Percentiles rank a stretch among this genome's conserved stretches.
Conservation (phyloP, 2,888 invertebrate species). For the Onchidella celtica region DNA sequence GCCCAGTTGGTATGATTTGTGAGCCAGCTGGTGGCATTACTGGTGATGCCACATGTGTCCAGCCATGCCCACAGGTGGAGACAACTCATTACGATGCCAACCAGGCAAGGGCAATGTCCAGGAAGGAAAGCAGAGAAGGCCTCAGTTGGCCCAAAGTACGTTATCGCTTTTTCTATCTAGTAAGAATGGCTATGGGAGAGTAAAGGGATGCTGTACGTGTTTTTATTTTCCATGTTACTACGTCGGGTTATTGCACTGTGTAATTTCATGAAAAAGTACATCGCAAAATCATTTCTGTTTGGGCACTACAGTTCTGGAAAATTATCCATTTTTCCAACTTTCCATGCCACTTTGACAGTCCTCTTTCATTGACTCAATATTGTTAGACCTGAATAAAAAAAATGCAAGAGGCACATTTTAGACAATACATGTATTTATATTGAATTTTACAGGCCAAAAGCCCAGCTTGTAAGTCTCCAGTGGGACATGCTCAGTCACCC, state of each 20-base stretch:
- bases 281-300: not conserved
- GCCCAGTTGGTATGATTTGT: constrained; percentile 33
- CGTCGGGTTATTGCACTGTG: not conserved
- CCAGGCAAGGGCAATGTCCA: constrained; percentile 26
- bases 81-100: constrained; percentile 17
- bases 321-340: too few relatives aligned
- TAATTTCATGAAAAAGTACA: not conserved
- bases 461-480: constrained; percentile 43
- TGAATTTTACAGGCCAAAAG: constrained; percentile 37
- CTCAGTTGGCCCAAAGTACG: constrained; percentile 49
- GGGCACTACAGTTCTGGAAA: too few relatives aligned
- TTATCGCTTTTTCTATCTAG: not conserved
- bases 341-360: not conserved
- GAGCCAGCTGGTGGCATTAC: constrained; percentile 10
- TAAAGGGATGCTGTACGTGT: not conserved
- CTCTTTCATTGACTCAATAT: not conserved
- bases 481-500: constrained; percentile 37
- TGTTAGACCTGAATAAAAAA: not conserved
- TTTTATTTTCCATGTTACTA: not conserved
- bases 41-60: not conserved
- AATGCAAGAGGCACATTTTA: too few relatives aligned
- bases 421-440: too few relatives aligned
- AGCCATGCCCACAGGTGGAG: constrained; percentile 15
- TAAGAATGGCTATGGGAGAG: not conserved
- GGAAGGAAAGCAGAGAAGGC: constrained; percentile 33